Evolutionary conservation across 2,113 vertebrate genomes (phyloP).

Genomic region (Physeter macrocephalus): DNA sequence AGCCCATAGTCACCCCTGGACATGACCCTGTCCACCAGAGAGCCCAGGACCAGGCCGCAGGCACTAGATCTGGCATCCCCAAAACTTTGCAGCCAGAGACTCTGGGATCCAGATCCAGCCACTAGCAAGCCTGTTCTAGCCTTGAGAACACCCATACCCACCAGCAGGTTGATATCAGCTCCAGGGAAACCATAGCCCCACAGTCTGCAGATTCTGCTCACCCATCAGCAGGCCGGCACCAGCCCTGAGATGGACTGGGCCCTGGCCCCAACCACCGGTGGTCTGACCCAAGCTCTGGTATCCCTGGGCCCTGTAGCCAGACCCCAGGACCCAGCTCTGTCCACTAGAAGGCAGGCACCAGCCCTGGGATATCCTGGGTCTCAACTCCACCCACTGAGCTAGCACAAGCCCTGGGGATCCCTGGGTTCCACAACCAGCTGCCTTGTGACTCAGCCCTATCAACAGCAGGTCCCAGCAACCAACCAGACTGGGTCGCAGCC

Average conservation of each 20-base stretch:
- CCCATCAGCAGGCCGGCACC: background rate
- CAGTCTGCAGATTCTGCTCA: background rate
- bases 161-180: background rate
- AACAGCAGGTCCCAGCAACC: background rate
- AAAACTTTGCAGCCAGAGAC: background rate
- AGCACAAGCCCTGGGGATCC: background rate
- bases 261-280: background rate
- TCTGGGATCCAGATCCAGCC: background rate
- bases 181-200: background rate
- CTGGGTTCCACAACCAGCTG: background rate
- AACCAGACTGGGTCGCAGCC: no score
- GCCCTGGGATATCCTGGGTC: background rate
- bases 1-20: background rate
- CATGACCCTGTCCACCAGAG: background rate
- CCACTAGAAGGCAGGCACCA: background rate
- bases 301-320: background rate
- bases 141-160: background rate
- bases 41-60: background rate
- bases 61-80: background rate
- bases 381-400: accelerated
- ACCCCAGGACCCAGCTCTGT: background rate
- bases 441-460: background rate
- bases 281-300: background rate
- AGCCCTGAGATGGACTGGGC: background rate
- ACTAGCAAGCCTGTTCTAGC: background rate